Evolutionary conservation across 2,888 invertebrate species (phyloP).

Genomic region (Phania funesta): DNA sequence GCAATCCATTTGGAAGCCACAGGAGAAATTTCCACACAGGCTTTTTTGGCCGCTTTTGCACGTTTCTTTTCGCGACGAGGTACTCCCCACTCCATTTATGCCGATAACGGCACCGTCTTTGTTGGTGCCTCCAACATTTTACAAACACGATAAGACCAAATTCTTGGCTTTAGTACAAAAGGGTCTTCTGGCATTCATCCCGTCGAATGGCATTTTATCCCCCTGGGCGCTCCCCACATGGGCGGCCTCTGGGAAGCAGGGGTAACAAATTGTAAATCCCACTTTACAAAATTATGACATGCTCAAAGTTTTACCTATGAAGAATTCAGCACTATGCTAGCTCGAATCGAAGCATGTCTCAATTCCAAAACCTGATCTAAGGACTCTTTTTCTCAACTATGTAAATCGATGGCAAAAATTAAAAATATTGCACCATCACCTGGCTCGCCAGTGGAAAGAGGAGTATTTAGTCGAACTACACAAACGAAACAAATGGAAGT

Average conservation of each 20-base stretch:
- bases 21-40: no score
- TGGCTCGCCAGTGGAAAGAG: not conserved
- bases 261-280: not conserved
- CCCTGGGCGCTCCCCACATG: constrained; percentile 22
- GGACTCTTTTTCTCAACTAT: not conserved
- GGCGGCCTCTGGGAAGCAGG: constrained; percentile 17
- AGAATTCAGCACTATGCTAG: constrained; percentile 13
- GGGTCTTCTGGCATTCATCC: not conserved
- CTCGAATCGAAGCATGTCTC: constrained; percentile 12
- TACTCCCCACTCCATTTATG: not conserved
- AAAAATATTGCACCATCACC: not conserved
- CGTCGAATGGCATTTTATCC: constrained; percentile 15
- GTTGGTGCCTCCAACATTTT: constrained; percentile 8
- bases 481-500: not conserved
- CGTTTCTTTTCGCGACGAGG: no score
- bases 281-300: constrained; percentile 11
- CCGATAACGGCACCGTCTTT: constrained; percentile 24
- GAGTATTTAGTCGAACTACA: not conserved
- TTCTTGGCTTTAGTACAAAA: no score
- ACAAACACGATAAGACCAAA: no score
- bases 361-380: not conserved
- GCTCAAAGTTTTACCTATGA: constrained; percentile 26
- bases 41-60: no score
- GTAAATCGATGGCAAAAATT: no score
- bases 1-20: no score